Evolutionary conservation across 2,113 vertebrate genomes (phyloP).

Genomic region (Hyperopisus bebe): DNA sequence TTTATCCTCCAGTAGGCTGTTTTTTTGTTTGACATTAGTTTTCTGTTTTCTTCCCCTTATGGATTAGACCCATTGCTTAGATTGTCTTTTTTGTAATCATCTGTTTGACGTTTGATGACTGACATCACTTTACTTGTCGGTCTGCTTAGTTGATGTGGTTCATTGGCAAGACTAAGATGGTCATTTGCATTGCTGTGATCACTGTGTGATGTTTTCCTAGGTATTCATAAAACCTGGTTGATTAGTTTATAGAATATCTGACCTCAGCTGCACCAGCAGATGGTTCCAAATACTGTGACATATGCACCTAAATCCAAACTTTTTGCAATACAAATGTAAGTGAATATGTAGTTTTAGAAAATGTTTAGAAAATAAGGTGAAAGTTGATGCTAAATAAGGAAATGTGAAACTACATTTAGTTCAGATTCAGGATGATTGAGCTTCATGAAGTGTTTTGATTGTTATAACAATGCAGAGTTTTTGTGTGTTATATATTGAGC

Average conservation of each 20-base stretch:
- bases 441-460: not conserved
- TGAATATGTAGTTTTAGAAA: not conserved
- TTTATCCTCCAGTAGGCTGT: not conserved
- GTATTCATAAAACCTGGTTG: not conserved
- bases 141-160: not conserved
- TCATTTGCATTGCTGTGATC: not conserved
- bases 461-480: not conserved
- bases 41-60: not conserved
- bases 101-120: not conserved
- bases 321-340: not conserved
- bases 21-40: not conserved
- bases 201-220: not conserved
- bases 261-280: not conserved
- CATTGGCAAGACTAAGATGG: not conserved
- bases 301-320: not conserved
- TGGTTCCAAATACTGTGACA: not conserved
- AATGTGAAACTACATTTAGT: not conserved
- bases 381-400: not conserved
- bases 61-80: not conserved
- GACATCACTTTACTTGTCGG: not conserved
- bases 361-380: not conserved
- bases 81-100: not conserved
- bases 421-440: not conserved
- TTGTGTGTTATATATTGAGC: not conserved
- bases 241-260: not conserved